A percentile compares a stretch with the other conserved stretches of the same genome.
These are phyloP conservation scores for Porites lobata DNA, from an alignment of 92 coral and sea anemone genomes.

Conservation along the genomic window DNA sequence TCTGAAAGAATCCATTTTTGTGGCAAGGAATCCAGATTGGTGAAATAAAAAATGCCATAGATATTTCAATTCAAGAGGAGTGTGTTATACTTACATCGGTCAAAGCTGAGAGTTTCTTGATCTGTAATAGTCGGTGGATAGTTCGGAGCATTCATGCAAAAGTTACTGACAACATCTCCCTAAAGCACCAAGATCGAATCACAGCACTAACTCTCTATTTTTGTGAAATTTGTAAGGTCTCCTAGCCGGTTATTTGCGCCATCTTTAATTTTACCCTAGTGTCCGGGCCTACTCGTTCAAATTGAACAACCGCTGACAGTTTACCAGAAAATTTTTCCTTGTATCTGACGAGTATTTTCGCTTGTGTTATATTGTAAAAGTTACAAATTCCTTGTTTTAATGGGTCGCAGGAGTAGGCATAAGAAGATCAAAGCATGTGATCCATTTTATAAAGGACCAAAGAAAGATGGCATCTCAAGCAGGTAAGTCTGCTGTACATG, in stretches of 20 bases:
- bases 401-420: slow-evolving; percentile 96
- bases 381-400: background rate
- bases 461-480: slow-evolving; percentile 20
- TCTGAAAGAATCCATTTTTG: too few relatives aligned
- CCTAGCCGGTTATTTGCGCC: background rate
- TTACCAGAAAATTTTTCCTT: too few relatives aligned
- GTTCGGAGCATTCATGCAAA: slow-evolving; percentile 16
- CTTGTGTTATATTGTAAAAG: background rate
- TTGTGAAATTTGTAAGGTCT: background rate
- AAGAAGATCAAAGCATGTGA: slow-evolving; percentile 92
- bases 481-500: slow-evolving; percentile 11
- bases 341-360: too few relatives aligned
- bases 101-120: background rate
- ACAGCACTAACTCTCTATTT: background rate
- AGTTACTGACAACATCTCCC: background rate
- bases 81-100: background rate
- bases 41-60: too few relatives aligned
- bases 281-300: background rate
- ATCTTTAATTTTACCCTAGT: background rate
- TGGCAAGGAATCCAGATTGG: too few relatives aligned
- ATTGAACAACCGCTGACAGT: background rate
- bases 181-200: background rate
- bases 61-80: too few relatives aligned
- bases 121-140: background rate
- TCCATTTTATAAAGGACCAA: slow-evolving; percentile 94